Evolutionary conservation across 30 jellyfish, hydroid and myxozoan species (phyloP).

Genomic region (Cassiopea xamachana): DNA sequence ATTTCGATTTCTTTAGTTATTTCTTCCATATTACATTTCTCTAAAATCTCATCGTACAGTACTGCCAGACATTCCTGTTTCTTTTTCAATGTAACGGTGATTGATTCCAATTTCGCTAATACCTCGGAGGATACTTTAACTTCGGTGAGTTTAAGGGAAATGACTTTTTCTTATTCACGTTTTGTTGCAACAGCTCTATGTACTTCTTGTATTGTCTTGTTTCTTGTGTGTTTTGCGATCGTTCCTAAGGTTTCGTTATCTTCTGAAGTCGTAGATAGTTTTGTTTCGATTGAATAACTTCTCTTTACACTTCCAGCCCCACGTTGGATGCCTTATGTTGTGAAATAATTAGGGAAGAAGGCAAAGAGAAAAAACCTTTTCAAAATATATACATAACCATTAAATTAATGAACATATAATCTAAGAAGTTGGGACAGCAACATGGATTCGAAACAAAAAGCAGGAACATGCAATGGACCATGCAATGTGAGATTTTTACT

Average conservation of each 20-base stretch:
- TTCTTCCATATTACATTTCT: background rate
- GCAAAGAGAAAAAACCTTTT: too few relatives aligned
- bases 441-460: too few relatives aligned
- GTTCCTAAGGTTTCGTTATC: background rate
- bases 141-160: background rate
- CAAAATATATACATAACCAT: too few relatives aligned
- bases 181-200: slow-evolving; percentile 14
- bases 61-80: too few relatives aligned
- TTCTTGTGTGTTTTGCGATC: background rate
- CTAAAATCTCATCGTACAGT: slow-evolving; percentile 19
- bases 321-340: slow-evolving; percentile 15
- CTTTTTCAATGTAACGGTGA: background rate
- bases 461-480: too few relatives aligned
- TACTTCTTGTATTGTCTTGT: too few relatives aligned
- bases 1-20: slow-evolving; percentile 18
- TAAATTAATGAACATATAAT: too few relatives aligned
- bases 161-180: slow-evolving; percentile 1
- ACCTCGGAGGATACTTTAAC: background rate
- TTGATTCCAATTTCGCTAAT: background rate
- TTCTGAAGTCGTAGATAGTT: background rate
- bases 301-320: background rate
- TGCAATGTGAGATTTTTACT: too few relatives aligned
- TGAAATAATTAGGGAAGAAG: too few relatives aligned
- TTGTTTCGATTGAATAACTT: background rate
- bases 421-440: too few relatives aligned